Percentiles rank a stretch among this genome's conserved stretches.
Evolutionary conservation across 2,888 invertebrate species (phyloP).

Genomic region (Mystacides longicornis): DNA sequence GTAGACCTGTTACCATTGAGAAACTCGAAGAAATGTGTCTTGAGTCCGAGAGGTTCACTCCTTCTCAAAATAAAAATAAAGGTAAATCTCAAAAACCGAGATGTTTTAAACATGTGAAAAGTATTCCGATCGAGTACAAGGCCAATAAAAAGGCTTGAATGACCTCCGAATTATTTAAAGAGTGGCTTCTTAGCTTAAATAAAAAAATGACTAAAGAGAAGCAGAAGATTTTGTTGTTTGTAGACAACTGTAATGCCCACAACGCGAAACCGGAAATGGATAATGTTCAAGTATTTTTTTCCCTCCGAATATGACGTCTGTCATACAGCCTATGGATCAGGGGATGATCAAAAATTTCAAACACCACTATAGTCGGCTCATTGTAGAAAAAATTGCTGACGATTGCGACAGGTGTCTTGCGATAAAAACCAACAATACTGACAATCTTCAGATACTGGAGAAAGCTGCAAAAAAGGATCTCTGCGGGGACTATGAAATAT

Average conservation of each 20-base stretch:
- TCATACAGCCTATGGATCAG: slow-evolving; percentile 29
- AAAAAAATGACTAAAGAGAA: slow-evolving; percentile 24
- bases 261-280: slow-evolving; percentile 25
- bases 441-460: too few species aligned
- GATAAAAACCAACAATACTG: too few species aligned
- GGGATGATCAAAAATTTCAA: slow-evolving; percentile 22
- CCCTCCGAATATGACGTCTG: slow-evolving; percentile 30
- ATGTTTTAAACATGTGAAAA: slow-evolving; percentile 31
- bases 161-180: slow-evolving; percentile 27
- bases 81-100: slow-evolving; percentile 30
- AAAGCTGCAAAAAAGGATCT: too few species aligned
- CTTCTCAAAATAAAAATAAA: too few species aligned
- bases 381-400: too few species aligned
- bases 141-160: slow-evolving; percentile 30
- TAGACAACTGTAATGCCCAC: slow-evolving; percentile 30
- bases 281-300: slow-evolving; percentile 30
- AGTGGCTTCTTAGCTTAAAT: slow-evolving; percentile 28
- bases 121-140: slow-evolving; percentile 29
- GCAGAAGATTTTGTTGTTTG: slow-evolving; percentile 29
- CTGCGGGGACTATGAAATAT: too few species aligned
- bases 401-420: too few species aligned
- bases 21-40: too few species aligned
- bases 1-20: too few species aligned
- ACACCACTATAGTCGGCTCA: slow-evolving; percentile 11
- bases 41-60: too few species aligned